Evolutionary conservation across 1,140 invertebrate genomes (phyloP).

Genomic region (Magallana ariakensis): DNA sequence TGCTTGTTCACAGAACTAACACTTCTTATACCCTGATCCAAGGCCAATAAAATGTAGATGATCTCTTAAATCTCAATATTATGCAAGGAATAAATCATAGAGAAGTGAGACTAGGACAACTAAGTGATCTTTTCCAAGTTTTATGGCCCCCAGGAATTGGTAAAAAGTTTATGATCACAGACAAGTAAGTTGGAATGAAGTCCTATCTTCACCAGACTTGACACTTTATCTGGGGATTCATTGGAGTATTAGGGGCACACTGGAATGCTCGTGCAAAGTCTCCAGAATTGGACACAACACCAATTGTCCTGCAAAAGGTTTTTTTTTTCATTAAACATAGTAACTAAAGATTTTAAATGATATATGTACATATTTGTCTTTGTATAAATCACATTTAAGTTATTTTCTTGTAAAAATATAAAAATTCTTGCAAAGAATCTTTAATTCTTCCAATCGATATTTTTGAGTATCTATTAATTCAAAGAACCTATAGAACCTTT

Average conservation of each 20-base stretch:
- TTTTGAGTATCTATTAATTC: background rate
- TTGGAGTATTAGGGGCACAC: constrained; percentile 87
- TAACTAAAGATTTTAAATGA: background rate
- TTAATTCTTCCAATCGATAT: background rate
- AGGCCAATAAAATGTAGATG: too few relatives aligned
- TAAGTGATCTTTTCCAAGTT: too few relatives aligned
- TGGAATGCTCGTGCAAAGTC: constrained; percentile 90
- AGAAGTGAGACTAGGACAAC: too few relatives aligned
- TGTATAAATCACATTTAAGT: too few relatives aligned
- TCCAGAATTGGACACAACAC: constrained; percentile 93
- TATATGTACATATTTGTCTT: too few relatives aligned
- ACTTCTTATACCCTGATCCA: too few relatives aligned
- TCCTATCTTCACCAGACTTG: constrained; percentile 88
- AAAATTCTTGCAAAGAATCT: background rate
- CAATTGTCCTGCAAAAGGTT: constrained; percentile 84
- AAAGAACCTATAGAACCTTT: too few relatives aligned
- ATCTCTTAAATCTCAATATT: too few relatives aligned
- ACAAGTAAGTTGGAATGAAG: background rate
- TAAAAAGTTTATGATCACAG: background rate
- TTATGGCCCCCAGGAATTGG: background rate
- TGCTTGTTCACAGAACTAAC: too few relatives aligned
- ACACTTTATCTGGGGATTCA: constrained; percentile 95
- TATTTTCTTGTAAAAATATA: background rate
- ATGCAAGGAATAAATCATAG: too few relatives aligned
- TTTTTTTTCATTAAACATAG: background rate